Conservation (phyloP, 2,113 vertebrate genomes). For the Pyrgilauda ruficollis region DNA sequence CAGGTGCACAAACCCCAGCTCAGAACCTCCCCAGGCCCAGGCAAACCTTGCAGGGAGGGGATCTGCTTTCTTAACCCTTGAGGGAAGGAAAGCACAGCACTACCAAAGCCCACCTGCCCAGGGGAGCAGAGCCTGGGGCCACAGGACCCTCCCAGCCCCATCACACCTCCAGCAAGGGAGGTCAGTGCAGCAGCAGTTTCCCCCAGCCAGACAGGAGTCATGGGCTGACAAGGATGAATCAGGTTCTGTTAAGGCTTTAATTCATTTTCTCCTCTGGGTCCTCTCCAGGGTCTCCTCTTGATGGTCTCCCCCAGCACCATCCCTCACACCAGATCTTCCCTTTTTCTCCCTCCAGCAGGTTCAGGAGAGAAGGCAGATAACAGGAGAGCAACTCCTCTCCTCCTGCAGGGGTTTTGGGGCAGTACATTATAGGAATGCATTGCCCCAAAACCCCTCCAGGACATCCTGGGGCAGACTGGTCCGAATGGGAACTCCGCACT, state of each 20-base stretch:
- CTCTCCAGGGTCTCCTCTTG: not conserved
- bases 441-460: not conserved
- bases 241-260: not conserved
- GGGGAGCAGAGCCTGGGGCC: not conserved
- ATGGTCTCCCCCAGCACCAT: not conserved
- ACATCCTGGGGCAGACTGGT: not conserved
- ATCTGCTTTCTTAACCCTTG: not conserved
- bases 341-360: not conserved
- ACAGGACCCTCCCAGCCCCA: not conserved
- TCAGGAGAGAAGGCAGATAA: not conserved
- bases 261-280: not conserved
- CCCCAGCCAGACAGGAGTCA: not conserved
- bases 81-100: not conserved
- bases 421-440: too few relatives aligned
- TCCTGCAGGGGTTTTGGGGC: too few relatives aligned
- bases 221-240: not conserved
- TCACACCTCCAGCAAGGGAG: not conserved
- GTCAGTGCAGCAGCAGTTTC: not conserved
- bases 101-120: rapidly evolving
- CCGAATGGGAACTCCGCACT: not conserved
- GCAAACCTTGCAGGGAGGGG: not conserved
- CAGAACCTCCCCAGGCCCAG: not conserved
- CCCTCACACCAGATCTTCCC: not conserved
- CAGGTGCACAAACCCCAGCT: not conserved
- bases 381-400: not conserved